A percentile compares a stretch with the other conserved stretches of the same genome.
These are phyloP conservation scores for Aviceda subcristata DNA, from an alignment of 2,113 vertebrate species.

Conservation along the genomic window DNA sequence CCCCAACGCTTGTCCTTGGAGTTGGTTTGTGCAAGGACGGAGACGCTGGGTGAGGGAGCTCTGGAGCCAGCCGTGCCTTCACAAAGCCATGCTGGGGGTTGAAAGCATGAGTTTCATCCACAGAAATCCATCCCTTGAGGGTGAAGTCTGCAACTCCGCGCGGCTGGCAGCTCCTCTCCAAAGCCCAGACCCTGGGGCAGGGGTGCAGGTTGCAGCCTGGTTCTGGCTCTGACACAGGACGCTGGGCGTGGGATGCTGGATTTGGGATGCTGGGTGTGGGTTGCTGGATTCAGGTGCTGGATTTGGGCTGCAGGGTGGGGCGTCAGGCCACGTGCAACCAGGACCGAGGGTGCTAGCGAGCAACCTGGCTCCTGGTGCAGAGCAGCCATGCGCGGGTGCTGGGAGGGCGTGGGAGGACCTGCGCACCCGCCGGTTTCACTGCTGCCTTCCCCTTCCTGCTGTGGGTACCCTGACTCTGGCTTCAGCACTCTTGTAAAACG, in stretches of 20 bases:
- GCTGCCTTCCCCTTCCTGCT: constrained; percentile 30
- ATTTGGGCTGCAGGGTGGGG: background rate
- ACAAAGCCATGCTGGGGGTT: background rate
- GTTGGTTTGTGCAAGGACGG: background rate
- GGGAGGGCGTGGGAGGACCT: background rate
- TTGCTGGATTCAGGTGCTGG: background rate
- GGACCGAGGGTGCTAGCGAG: accelerated
- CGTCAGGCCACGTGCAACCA: accelerated
- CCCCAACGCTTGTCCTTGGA: background rate
- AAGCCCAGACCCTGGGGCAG: background rate
- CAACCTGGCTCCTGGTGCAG: background rate
- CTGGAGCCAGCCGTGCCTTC: background rate
- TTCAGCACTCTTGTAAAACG: background rate
- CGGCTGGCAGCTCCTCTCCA: background rate
- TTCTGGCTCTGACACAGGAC: background rate
- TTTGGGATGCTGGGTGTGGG: background rate
- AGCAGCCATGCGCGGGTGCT: background rate
- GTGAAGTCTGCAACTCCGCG: background rate
- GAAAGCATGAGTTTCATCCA: background rate
- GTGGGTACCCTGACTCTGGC: background rate
- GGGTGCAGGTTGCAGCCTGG: background rate
- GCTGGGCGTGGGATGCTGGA: background rate
- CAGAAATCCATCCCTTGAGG: background rate
- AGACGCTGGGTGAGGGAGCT: background rate
- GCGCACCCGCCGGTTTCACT: background rate